Base-by-base conservation (phyloP, 2,888 invertebrate species). In the Andrena trimmerana region DNA sequence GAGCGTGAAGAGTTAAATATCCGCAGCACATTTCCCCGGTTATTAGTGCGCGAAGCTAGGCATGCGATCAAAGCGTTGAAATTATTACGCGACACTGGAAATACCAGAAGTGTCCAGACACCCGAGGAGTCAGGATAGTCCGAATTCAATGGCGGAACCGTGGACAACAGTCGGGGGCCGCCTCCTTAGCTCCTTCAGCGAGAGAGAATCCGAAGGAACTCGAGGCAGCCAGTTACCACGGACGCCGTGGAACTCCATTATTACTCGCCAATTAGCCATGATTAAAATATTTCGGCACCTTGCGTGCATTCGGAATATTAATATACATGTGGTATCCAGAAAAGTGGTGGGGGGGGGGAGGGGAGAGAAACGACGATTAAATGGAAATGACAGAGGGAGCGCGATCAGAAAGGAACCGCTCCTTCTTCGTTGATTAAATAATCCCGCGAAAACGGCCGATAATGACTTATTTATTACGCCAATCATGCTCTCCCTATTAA, bases 231-330 rank as follows among this genome's bases (percentile, higher is more conserved):
- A 81, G 88, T 85, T 86, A 75, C 59, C 74, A 65, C 73, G 88
- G 88, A 84, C 80, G 85, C 86, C 88, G 82, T 90, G 93, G 92
- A 93, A 93, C 92, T 93, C 93, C 92, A 93, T 94, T 94, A 94
- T 94, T 94, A 93, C 93, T 93, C 92, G 89, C 88, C 92, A 93
- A 94, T 94, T 94, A 94, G 94, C 93, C 90, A 93, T 93, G 92
- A 94, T 94, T 94, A 94, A 94, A 94, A 94, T 94, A 94, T 94
- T 94, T 93, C 89, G 93, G 93, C 90, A 91, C 93, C 93, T 93
- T 87, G 93, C 92, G 92, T 94, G 94, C 92, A 93, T 92, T 90
- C 90, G 85, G 90, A 93, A 90, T 94, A 94, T 94, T 93, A 94
- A 93, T 93, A 93, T 91, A 92, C 90, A 91, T 91, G 89, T 91